Evolutionary conservation across 2,797 vertebrate species (phyloP).

Genomic region (Galaxias olidus): DNA sequence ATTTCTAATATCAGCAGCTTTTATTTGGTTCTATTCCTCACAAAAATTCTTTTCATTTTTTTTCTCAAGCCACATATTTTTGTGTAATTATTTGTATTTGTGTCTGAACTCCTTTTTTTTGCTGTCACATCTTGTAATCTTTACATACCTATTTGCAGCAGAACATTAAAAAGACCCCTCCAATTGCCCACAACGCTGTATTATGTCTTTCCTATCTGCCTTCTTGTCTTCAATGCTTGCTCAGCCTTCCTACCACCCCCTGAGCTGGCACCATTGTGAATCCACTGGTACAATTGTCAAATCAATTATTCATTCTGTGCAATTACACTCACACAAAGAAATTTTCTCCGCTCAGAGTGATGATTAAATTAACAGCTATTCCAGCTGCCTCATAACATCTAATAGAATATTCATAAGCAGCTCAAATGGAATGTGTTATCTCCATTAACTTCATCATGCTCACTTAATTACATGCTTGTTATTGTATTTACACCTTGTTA

Average conservation of each 20-base stretch:
- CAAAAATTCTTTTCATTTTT: neutral
- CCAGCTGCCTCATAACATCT: conserved; percentile 99
- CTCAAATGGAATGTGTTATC: conserved; percentile 99
- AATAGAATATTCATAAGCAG: conserved; percentile 99
- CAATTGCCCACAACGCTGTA: no score
- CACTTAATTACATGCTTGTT: conserved; percentile 99
- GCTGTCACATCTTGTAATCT: conserved; percentile 75
- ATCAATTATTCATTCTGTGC: conserved; percentile 99
- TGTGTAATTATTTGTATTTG: neutral
- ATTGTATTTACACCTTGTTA: conserved; percentile 99
- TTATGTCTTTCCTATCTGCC: conserved; percentile 86
- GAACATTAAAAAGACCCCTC: no score
- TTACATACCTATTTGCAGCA: conserved; percentile 38
- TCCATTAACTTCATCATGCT: conserved; percentile 99
- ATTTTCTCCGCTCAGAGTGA: conserved; percentile 99
- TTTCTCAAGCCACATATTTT: neutral
- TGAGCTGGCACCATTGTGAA: conserved; percentile 84
- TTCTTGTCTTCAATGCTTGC: conserved; percentile 85
- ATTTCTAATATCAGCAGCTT: conserved; percentile 79
- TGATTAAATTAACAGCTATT: conserved; percentile 99
- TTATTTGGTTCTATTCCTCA: neutral
- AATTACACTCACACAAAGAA: conserved; percentile 99
- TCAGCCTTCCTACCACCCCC: conserved; percentile 82
- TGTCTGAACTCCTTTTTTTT: conserved; percentile 61
- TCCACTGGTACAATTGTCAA: conserved; percentile 99